Evolutionary conservation across 2,888 invertebrate genomes (phyloP).

Genomic region (Osmoderma eremita): DNA sequence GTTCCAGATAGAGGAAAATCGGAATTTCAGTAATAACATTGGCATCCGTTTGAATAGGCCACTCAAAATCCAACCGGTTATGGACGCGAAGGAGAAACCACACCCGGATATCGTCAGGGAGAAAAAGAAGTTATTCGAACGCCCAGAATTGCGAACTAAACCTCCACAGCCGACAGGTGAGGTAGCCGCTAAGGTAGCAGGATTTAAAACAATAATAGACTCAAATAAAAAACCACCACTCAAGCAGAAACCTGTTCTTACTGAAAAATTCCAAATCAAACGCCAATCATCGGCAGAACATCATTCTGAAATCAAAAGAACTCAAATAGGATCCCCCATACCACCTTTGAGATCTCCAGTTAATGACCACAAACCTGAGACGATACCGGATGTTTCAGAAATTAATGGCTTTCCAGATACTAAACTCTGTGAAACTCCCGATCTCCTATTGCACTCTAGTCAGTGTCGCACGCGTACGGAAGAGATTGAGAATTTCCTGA

Average conservation of each 20-base stretch:
- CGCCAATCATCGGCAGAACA: conserved; percentile 16
- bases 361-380: conserved; percentile 42
- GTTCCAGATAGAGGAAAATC: conserved; percentile 47
- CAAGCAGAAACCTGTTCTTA: conserved; percentile 63
- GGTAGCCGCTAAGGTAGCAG: conserved; percentile 73
- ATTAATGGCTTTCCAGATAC: conserved; percentile 44
- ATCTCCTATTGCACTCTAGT: conserved; percentile 64
- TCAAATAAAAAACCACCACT: conserved; percentile 63
- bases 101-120: conserved; percentile 91
- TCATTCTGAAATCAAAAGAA: neutral
- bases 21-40: conserved; percentile 46
- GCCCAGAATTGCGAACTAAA: conserved; percentile 67
- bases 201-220: conserved; percentile 72
- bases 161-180: conserved; percentile 69
- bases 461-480: conserved; percentile 46
- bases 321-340: conserved; percentile 29
- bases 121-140: conserved; percentile 85
- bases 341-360: conserved; percentile 30
- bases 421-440: conserved; percentile 63
- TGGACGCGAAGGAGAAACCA: conserved; percentile 82
- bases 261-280: conserved; percentile 50
- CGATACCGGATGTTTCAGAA: conserved; percentile 60
- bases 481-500: conserved; percentile 43
- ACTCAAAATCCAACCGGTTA: conserved; percentile 71
- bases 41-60: conserved; percentile 65